Evolutionary conservation across 2,113 vertebrate species (phyloP), one percentile per base, ranked within the genome.

Genomic region (Aphyosemion australe): DNA sequence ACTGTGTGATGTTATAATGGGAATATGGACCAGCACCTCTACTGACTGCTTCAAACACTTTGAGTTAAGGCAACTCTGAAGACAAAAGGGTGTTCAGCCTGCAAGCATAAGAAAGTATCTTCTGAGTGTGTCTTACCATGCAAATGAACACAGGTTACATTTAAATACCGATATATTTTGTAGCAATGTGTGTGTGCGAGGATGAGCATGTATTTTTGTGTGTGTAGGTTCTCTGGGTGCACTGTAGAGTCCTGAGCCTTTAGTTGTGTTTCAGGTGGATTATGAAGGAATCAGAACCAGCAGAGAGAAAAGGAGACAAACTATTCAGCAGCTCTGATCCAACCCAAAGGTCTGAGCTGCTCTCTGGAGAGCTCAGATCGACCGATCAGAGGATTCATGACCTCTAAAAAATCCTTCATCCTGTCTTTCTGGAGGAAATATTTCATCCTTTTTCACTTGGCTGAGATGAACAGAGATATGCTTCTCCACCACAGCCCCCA

Each of bases 201-300:
- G 26, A 26, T 26, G 45, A 46, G 19, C 10, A 11, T 16, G 15
- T 37, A 10, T 8, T 37, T 48, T 20, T 49, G 31, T 48, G 26
- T n/a, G 13, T 55, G 10, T 39, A 3, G 46, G 41, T 16, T 37
- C 4, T 69, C 19, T 12, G 15, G 41, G 12, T 51, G 19, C 5
- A 54, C 10, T 48, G 16, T 19, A 26, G 50, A 46, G 56, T 66
- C 54, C 10, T 10, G 8, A 55, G 55, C 73, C 62, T 62, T 76
- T 46, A 79, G 54, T 51, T 45, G 49, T 80, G 70, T 82, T 51
- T 53, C 45, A 70, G 56, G 58, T 82, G 62, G 79, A 85, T 87
- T 76, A 82, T 63, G 85, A 82, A 85, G 52, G 41, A 65, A 68
- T 77, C 61, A 70, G 65, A 51, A 79, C 60, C 70, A 78, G 59